These are phyloP conservation scores for Drosophila nigromelanica DNA, from an alignment of 1,140 invertebrate genomes.

Conservation along the genomic window DNA sequence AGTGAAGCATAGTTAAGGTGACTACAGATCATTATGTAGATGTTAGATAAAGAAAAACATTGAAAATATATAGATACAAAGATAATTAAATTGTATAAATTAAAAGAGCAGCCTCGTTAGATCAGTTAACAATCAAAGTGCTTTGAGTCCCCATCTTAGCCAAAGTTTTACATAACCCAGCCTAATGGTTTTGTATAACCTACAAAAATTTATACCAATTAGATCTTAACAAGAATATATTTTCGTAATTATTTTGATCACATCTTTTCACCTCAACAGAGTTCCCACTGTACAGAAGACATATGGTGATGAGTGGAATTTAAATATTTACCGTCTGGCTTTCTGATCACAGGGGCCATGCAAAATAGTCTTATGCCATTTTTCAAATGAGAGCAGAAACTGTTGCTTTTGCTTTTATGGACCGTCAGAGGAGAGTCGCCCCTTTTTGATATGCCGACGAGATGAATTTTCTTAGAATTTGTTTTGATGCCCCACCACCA, in stretches of 20 bases:
- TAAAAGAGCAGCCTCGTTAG: background rate
- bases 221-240: background rate
- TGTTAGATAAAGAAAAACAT: constrained; percentile 6
- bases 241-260: background rate
- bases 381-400: constrained; percentile 59
- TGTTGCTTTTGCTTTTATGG: constrained; percentile 26
- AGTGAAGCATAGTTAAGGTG: constrained; percentile 19
- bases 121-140: no score
- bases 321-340: constrained; percentile 29
- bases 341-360: constrained; percentile 41
- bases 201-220: no score
- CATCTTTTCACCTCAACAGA: background rate
- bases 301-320: constrained; percentile 33
- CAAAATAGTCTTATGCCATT: constrained; percentile 64
- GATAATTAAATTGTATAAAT: constrained; percentile 1
- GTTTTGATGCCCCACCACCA: constrained; percentile 34
- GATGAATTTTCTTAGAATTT: constrained; percentile 64
- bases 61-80: background rate
- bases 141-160: background rate
- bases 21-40: constrained; percentile 7
- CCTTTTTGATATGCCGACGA: constrained; percentile 65
- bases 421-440: constrained; percentile 16
- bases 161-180: background rate
- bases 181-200: no score
- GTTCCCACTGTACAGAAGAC: constrained; percentile 22